Evolutionary conservation across 2,113 vertebrate species (phyloP).

Genomic region (Grallaria varia): DNA sequence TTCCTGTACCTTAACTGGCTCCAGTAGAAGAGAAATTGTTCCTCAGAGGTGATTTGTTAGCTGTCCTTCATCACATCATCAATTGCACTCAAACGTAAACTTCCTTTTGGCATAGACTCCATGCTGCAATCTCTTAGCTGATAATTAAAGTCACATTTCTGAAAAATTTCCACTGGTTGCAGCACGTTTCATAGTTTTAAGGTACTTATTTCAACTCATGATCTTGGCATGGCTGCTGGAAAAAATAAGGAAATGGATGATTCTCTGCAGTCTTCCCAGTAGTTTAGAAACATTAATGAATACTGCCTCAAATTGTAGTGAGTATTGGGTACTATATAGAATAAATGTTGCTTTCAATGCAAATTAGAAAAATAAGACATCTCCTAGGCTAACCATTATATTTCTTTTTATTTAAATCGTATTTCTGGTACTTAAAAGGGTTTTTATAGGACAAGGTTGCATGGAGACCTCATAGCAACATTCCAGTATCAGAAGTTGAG

Average conservation of each 20-base stretch:
- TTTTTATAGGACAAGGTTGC: background rate
- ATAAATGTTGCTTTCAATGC: background rate
- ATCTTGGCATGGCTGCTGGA: background rate
- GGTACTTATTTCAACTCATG: background rate
- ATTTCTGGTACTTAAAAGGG: background rate
- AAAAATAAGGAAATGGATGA: background rate
- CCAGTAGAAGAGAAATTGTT: background rate
- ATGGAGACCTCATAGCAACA: background rate
- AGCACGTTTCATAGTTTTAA: background rate
- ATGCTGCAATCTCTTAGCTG: background rate
- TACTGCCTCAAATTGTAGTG: background rate
- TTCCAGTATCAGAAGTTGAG: background rate
- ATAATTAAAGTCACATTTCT: background rate
- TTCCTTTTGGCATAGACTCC: background rate
- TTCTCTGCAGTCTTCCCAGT: background rate
- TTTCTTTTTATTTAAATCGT: background rate
- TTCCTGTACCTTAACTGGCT: background rate
- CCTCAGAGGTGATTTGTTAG: background rate
- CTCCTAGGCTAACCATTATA: background rate
- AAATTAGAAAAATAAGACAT: background rate
- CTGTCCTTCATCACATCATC: constrained; percentile 6
- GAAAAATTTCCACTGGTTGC: background rate
- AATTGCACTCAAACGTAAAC: background rate
- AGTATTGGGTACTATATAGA: background rate
- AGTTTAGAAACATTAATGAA: background rate